phyloP scores from a whole-genome alignment of 2,113 vertebrate species.

The Halichoeres trimaculatus region DNA sequence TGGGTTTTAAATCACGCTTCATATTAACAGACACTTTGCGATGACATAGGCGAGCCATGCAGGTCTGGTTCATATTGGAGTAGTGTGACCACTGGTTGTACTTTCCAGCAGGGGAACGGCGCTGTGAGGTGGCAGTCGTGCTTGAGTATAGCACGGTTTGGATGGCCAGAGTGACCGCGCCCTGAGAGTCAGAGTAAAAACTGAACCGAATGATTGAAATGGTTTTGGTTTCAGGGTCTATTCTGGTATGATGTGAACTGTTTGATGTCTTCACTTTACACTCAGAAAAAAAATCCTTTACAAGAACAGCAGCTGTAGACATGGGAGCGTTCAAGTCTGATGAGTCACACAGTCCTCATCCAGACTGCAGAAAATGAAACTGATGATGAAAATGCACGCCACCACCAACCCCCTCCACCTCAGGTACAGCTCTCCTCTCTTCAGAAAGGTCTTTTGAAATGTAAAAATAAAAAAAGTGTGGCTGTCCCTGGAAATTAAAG shows the following conservation, averaged over 20 bases:
- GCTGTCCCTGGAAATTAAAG: no score
- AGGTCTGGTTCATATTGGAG: no score
- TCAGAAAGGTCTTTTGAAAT: not conserved
- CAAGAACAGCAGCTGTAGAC: not conserved
- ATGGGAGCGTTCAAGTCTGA: constrained; percentile 10
- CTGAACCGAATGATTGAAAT: not conserved
- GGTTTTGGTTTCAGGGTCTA: no score
- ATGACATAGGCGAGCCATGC: no score
- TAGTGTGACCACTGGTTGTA: no score
- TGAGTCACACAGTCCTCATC: constrained; percentile 14
- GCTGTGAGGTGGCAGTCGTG: no score
- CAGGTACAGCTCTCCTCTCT: not conserved
- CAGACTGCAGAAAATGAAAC: constrained; percentile 21
- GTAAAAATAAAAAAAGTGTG: no score
- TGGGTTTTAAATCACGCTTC: no score
- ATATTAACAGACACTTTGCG: no score
- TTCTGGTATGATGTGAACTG: not conserved
- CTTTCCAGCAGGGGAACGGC: no score
- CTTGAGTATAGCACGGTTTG: no score
- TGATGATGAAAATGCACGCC: constrained; percentile 12
- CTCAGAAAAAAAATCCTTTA: not conserved
- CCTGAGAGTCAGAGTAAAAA: not conserved
- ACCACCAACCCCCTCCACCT: not conserved
- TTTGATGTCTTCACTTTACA: not conserved
- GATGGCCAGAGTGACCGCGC: no score